These are phyloP conservation scores for Periophthalmus magnuspinnatus DNA, from an alignment of 2,797 vertebrate genomes.

Conservation along the genomic window DNA sequence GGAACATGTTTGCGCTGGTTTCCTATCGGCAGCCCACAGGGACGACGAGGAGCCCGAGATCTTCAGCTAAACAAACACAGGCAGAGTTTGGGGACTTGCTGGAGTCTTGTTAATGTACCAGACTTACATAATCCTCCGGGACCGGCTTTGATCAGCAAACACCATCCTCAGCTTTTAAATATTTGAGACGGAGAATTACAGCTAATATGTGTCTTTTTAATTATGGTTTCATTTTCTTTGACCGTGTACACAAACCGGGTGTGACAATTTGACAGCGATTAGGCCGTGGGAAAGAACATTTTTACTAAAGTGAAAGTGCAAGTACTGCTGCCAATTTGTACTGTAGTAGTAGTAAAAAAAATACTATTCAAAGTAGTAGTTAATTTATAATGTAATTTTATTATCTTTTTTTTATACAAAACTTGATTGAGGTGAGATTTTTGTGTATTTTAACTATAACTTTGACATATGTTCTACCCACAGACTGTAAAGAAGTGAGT, in stretches of 20 bases:
- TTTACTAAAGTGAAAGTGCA: no score
- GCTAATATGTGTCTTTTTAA: conserved; percentile 17
- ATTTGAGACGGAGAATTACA: conserved; percentile 32
- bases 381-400: no score
- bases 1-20: conserved; percentile 17
- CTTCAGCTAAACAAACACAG: conserved; percentile 44
- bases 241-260: background rate
- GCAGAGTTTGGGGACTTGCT: conserved; percentile 24
- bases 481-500: no score
- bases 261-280: background rate
- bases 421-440: no score
- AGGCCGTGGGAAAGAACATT: no score
- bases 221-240: conserved; percentile 21
- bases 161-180: conserved; percentile 21
- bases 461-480: no score
- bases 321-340: no score
- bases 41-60: conserved; percentile 26
- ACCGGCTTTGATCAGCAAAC: conserved; percentile 42
- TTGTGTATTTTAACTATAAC: no score
- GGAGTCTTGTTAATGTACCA: conserved; percentile 47
- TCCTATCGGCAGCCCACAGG: conserved; percentile 31
- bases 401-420: no score
- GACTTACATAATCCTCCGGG: conserved; percentile 48
- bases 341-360: no score
- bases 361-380: no score